Conservation (phyloP, 1,140 invertebrate genomes). For the Chlorops oryzae region DNA sequence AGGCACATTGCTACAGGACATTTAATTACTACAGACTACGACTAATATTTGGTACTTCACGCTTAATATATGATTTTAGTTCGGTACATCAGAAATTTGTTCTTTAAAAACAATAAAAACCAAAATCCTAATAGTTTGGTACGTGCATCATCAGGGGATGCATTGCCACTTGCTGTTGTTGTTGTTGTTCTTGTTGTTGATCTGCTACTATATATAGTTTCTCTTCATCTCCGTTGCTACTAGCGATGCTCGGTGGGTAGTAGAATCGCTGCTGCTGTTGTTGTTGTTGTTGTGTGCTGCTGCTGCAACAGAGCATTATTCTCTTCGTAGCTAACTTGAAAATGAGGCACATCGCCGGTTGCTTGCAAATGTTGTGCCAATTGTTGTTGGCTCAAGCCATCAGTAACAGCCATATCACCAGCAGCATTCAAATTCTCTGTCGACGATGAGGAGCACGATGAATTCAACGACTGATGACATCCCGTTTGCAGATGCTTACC, state of each 20-base stretch:
- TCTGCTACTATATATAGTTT: too few species aligned
- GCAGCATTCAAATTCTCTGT: conserved; percentile 5
- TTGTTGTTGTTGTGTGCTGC: conserved; percentile 8
- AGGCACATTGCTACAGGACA: too few species aligned
- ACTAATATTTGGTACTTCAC: too few species aligned
- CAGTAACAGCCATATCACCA: neutral
- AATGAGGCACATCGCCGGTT: neutral
- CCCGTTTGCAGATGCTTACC: conserved; percentile 89
- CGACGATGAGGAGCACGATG: conserved; percentile 1
- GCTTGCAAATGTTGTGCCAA: conserved; percentile 32
- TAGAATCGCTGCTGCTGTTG: conserved; percentile 16
- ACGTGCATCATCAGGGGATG: conserved; percentile 10
- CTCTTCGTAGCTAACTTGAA: conserved; percentile 21
- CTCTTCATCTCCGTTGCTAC: conserved; percentile 33
- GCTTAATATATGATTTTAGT: too few species aligned
- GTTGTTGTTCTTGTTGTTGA: neutral
- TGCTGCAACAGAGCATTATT: neutral
- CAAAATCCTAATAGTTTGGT: conserved; percentile 13
- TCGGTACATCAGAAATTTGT: too few species aligned
- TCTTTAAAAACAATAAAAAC: too few species aligned
- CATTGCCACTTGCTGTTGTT: conserved; percentile 1
- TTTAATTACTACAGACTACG: too few species aligned
- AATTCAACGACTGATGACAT: conserved; percentile 51
- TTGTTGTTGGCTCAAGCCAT: conserved; percentile 33
- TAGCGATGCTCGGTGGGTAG: conserved; percentile 35